phyloP scores from a whole-genome alignment of 2,797 vertebrate species.

The Sebastes melanostomus region DNA sequence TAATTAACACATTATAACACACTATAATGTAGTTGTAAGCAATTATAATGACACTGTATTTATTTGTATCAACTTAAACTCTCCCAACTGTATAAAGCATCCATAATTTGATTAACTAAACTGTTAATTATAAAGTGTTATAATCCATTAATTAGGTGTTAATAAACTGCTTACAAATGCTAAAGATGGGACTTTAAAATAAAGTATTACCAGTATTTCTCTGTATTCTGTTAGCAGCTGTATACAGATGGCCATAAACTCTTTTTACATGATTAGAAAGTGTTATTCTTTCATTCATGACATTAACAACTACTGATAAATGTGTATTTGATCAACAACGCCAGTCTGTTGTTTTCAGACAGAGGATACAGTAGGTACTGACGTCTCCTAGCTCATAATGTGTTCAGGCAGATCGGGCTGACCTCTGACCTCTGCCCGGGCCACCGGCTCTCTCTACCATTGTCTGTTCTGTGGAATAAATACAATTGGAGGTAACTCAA shows the following conservation, averaged over 20 bases:
- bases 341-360: slow-evolving; percentile 7
- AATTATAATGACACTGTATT: background rate
- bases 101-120: background rate
- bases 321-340: slow-evolving; percentile 2
- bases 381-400: slow-evolving; percentile 39
- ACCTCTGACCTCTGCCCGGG: slow-evolving; percentile 19
- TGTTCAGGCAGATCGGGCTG: slow-evolving; percentile 34
- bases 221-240: slow-evolving; percentile 1
- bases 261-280: background rate
- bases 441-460: slow-evolving; percentile 55
- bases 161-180: background rate
- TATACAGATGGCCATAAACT: background rate
- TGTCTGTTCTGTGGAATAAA: slow-evolving; percentile 78
- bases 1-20: background rate
- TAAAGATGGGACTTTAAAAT: background rate
- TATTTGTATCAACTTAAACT: background rate
- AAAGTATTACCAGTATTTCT: background rate
- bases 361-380: slow-evolving; percentile 19
- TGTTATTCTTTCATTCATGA: slow-evolving; percentile 6
- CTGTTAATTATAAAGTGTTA: background rate
- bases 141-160: background rate
- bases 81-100: no score
- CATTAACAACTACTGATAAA: background rate
- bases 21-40: background rate
- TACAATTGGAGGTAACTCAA: slow-evolving; percentile 50